These are phyloP conservation scores for Hartigia nigra DNA, from an alignment of 2,888 invertebrate species.

Conservation along the genomic window DNA sequence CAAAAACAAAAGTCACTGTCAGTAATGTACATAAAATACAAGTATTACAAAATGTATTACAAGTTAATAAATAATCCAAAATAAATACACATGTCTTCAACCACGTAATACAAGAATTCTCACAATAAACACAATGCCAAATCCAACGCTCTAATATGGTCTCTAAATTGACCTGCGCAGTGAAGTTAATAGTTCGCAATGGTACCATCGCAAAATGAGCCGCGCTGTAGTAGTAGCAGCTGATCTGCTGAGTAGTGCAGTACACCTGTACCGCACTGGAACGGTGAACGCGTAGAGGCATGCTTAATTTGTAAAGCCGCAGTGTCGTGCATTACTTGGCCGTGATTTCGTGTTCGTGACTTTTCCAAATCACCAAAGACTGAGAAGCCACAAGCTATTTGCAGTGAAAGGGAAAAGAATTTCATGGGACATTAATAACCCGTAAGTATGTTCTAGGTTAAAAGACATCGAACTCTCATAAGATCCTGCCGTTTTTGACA, in stretches of 20 bases:
- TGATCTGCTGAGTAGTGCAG: conserved; percentile 49
- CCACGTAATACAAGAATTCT: not conserved
- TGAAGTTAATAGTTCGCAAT: not conserved
- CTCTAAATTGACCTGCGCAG: not conserved
- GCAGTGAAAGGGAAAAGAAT: not conserved
- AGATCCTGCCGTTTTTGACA: not conserved
- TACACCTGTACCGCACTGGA: conserved; percentile 3
- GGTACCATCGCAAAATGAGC: not conserved
- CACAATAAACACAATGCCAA: not conserved
- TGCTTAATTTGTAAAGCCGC: not conserved
- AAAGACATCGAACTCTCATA: not conserved
- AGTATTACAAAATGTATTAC: not conserved
- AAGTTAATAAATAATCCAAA: not conserved
- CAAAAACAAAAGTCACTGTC: not conserved
- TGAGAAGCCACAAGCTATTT: not conserved
- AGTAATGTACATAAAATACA: not conserved
- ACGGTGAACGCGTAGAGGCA: not conserved
- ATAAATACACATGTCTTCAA: not conserved
- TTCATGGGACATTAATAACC: not conserved
- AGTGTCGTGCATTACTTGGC: conserved; percentile 22
- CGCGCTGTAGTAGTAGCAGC: conserved; percentile 48
- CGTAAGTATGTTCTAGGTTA: not conserved
- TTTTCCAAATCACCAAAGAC: not conserved
- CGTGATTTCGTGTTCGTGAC: conserved; percentile 13
- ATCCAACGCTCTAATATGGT: not conserved